Evolutionary conservation across 2,797 vertebrate species (phyloP).

Genomic region (Sciaenops ocellatus): DNA sequence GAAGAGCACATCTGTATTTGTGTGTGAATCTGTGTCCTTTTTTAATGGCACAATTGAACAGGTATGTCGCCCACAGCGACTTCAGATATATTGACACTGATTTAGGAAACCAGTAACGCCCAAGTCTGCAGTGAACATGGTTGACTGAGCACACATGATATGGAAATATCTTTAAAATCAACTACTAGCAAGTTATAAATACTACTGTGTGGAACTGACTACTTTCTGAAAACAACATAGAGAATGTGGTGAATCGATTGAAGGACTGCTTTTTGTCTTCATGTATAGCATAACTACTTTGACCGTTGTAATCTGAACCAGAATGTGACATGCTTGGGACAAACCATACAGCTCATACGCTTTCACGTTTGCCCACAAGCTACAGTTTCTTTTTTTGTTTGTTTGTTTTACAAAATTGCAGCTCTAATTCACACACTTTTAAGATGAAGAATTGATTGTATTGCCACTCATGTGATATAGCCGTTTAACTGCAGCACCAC

Average conservation of each 20-base stretch:
- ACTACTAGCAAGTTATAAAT: slow-evolving; percentile 37
- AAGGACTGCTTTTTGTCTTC: slow-evolving; percentile 54
- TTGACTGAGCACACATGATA: slow-evolving; percentile 17
- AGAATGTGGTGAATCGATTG: slow-evolving; percentile 50
- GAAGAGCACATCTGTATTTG: slow-evolving; percentile 38
- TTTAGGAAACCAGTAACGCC: slow-evolving; percentile 39
- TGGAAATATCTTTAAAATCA: slow-evolving; percentile 34
- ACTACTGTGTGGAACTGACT: slow-evolving; percentile 64
- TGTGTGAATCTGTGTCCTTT: slow-evolving; percentile 23
- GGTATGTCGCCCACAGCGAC: slow-evolving; percentile 30
- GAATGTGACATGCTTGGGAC: slow-evolving; percentile 74
- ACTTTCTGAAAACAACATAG: slow-evolving; percentile 51
- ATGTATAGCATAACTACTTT: slow-evolving; percentile 55
- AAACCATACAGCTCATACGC: slow-evolving; percentile 47
- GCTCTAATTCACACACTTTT: slow-evolving; percentile 46
- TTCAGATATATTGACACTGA: slow-evolving; percentile 36
- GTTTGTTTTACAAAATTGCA: slow-evolving; percentile 41
- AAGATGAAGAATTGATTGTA: slow-evolving; percentile 74
- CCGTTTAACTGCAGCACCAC: slow-evolving; percentile 56
- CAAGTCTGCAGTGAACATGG: slow-evolving; percentile 44
- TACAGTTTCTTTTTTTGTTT: slow-evolving; percentile 28
- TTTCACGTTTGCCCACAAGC: slow-evolving; percentile 59
- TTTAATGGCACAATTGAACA: slow-evolving; percentile 38
- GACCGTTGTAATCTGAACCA: slow-evolving; percentile 58
- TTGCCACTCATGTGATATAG: slow-evolving; percentile 46